Evolutionary conservation across 1,140 invertebrate genomes (phyloP), one percentile per base, ranked within the genome.

Genomic region (Trichogramma pretiosum): DNA sequence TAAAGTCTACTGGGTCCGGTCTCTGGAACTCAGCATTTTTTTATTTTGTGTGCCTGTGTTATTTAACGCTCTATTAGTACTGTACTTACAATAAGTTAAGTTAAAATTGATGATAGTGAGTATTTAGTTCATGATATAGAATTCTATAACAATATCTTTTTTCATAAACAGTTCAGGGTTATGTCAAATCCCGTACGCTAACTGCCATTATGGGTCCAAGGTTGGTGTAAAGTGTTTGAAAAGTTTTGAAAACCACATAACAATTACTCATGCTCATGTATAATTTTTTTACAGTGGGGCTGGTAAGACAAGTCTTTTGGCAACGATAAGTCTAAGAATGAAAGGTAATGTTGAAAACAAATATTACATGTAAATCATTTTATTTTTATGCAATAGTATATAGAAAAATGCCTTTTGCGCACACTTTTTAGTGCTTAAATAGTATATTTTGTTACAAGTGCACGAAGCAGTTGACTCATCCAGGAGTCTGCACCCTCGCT

Each of bases 131-230:
- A 2, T 38, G 0, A 22, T 5, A 2, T 22, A 3, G 23, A 19
- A 13, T 13, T 13, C 36, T 22, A 1, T 5, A 38, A 1, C 11
- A 19, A 38, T 38, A 22, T 34, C 7, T 32, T 45, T 14, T 19
- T 30, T 22, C n/a, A n/a, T n/a, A n/a, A n/a, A n/a, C 18, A 50
- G 48, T 56, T 13, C 46, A 48, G 35, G 54, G 54, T 16, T 24
- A 46, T 28, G 48, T 48, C 0, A 50, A 50, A 28, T 56, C 54
- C 23, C 52, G 52, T 24, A 56, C 48, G 19, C 17, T 53, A 14
- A 49, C 48, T 37, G 54, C 53, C 4, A 52, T 55, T 36, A 50
- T 52, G 43, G 43, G 43, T 28, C 43, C 43, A 37, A 46, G 43
- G 43, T 46, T 22, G 3, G 13, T 21, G 37, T 14, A 11, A 39